Percentiles rank a stretch among this genome's conserved stretches.
These are phyloP conservation scores for Meleagris gallopavo DNA, from an alignment of 2,113 vertebrate species.

Conservation along the genomic window DNA sequence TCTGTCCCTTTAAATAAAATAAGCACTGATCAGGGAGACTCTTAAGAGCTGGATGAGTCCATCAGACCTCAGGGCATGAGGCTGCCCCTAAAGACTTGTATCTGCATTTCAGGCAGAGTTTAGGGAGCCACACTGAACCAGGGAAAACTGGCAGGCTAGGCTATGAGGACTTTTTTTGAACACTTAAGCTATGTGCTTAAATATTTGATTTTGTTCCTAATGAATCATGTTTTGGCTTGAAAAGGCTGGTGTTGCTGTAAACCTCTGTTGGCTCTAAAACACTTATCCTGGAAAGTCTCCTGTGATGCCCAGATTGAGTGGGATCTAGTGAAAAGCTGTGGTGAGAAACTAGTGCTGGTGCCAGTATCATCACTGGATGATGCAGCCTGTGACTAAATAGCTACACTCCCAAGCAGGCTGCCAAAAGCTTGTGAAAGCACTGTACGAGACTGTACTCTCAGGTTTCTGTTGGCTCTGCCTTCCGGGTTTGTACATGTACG, in stretches of 20 bases:
- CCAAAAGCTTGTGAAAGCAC: not conserved
- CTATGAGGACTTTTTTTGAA: not conserved
- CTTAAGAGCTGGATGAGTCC: not conserved
- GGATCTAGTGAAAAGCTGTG: not conserved
- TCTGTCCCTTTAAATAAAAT: not conserved
- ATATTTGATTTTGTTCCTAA: not conserved
- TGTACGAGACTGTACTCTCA: not conserved
- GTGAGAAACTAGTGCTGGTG: not conserved
- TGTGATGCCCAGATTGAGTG: not conserved
- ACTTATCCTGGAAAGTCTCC: not conserved
- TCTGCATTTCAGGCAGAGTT: not conserved
- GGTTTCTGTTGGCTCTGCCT: not conserved
- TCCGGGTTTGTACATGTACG: fast-evolving
- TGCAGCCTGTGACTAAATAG: not conserved
- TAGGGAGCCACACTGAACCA: not conserved
- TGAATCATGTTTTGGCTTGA: not conserved
- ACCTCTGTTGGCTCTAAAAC: not conserved
- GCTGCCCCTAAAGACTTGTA: not conserved
- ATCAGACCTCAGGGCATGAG: not conserved
- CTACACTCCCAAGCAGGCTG: not conserved
- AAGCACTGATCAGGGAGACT: not conserved
- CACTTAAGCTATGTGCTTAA: not conserved
- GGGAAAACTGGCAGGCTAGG: not conserved
- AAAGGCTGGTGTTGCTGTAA: not conserved
- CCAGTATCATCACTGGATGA: not conserved